These are phyloP conservation scores for Melanostoma mellinum DNA, from an alignment of 2,888 invertebrate genomes.

Conservation along the genomic window DNA sequence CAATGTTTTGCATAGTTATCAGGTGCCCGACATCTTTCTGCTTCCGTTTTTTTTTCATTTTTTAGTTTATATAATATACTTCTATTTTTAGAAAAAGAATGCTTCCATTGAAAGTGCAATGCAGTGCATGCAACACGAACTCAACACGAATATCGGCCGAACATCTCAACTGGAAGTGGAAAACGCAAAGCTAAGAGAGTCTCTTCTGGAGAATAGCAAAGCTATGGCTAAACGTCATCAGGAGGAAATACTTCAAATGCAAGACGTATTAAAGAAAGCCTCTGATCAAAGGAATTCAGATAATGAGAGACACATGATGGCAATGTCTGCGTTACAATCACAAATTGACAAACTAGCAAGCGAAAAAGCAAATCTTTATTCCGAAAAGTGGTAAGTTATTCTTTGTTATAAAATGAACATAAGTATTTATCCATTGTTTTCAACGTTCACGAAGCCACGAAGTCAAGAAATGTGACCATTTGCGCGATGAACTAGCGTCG, in stretches of 20 bases:
- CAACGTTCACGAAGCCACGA: too few species aligned
- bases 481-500: too few species aligned
- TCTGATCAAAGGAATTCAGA: slow-evolving; percentile 78
- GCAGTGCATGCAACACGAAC: slow-evolving; percentile 77
- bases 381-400: too few species aligned
- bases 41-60: slow-evolving; percentile 10
- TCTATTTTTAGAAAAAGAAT: slow-evolving; percentile 75
- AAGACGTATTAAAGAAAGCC: slow-evolving; percentile 77
- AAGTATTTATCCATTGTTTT: too few species aligned
- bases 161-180: slow-evolving; percentile 77
- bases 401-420: too few species aligned
- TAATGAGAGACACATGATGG: slow-evolving; percentile 77
- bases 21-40: slow-evolving; percentile 63
- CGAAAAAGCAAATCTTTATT: too few species aligned
- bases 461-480: too few species aligned
- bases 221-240: slow-evolving; percentile 76
- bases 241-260: slow-evolving; percentile 76
- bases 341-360: too few species aligned
- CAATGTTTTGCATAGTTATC: slow-evolving; percentile 75
- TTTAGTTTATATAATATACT: slow-evolving; percentile 16
- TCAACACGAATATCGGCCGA: slow-evolving; percentile 75
- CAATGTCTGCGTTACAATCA: slow-evolving; percentile 76
- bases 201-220: slow-evolving; percentile 77
- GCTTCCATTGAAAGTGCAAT: slow-evolving; percentile 75
- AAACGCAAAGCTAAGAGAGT: slow-evolving; percentile 76